A percentile compares a stretch with the other conserved stretches of the same genome.
Evolutionary conservation across 2,797 vertebrate genomes (phyloP).

Genomic region (Myotis vivesi): DNA sequence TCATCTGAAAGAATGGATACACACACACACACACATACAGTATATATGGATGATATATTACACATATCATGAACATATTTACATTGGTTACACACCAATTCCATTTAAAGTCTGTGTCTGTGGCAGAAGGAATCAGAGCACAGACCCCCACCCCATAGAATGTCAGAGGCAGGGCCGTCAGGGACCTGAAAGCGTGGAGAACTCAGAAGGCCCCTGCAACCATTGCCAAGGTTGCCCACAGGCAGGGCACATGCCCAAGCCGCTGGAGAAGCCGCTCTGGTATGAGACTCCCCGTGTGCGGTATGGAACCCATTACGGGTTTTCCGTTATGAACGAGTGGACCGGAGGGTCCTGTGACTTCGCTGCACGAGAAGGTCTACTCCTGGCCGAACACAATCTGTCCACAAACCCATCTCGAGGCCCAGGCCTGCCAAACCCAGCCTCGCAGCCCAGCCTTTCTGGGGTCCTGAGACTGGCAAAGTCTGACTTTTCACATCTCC

Average conservation of each 20-base stretch:
- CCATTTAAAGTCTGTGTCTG: not conserved
- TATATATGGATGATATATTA: too few relatives aligned
- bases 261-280: not conserved
- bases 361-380: not conserved
- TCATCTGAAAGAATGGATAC: not conserved
- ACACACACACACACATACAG: not conserved
- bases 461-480: not conserved
- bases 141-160: not conserved
- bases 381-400: not conserved
- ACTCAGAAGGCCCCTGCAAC: not conserved
- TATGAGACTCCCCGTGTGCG: not conserved
- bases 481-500: not conserved
- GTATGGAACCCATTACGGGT: conserved; percentile 22
- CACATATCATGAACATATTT: too few relatives aligned
- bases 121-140: not conserved
- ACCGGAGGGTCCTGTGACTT: not conserved
- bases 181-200: not conserved
- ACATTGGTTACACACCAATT: not conserved
- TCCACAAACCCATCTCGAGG: not conserved
- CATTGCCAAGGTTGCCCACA: not conserved
- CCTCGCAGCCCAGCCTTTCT: not conserved
- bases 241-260: not conserved
- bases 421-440: not conserved
- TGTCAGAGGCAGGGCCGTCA: not conserved
- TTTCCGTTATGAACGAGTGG: not conserved